Conservation (phyloP, 2,888 invertebrate species). For the Cheilosia grossa region DNA sequence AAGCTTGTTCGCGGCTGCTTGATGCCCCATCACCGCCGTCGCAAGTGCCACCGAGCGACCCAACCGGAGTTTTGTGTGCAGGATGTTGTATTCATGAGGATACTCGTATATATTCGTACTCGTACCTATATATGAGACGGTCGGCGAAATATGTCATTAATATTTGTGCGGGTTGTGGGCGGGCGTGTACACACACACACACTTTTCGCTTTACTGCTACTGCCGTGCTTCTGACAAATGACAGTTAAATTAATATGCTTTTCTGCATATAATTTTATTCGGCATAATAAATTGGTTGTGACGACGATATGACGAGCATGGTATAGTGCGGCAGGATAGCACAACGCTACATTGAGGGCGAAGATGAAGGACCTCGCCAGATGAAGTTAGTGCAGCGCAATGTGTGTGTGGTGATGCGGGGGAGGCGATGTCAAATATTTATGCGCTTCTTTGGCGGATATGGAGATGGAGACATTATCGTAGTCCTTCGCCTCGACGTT, state of each 20-base stretch:
- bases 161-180: conserved; percentile 45
- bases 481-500: neutral
- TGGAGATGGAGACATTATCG: conserved; percentile 60
- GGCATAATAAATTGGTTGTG: conserved; percentile 74
- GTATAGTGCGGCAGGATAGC: conserved; percentile 18
- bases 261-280: conserved; percentile 73
- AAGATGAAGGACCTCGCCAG: conserved; percentile 57
- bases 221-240: conserved; percentile 69
- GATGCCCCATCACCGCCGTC: neutral
- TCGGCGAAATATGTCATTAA: conserved; percentile 64
- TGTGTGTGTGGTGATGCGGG: neutral
- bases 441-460: conserved; percentile 52
- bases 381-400: conserved; percentile 40
- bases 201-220: conserved; percentile 7
- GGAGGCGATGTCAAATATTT: conserved; percentile 60
- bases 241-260: conserved; percentile 75
- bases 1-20: conserved; percentile 41
- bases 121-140: neutral
- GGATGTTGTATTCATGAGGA: conserved; percentile 66
- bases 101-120: neutral
- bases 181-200: conserved; percentile 1
- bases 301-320: conserved; percentile 56
- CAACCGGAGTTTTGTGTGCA: conserved; percentile 42
- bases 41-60: neutral
- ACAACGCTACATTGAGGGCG: conserved; percentile 14